Conservation (phyloP, 2,888 invertebrate species). For the Cephus pygmeus region DNA sequence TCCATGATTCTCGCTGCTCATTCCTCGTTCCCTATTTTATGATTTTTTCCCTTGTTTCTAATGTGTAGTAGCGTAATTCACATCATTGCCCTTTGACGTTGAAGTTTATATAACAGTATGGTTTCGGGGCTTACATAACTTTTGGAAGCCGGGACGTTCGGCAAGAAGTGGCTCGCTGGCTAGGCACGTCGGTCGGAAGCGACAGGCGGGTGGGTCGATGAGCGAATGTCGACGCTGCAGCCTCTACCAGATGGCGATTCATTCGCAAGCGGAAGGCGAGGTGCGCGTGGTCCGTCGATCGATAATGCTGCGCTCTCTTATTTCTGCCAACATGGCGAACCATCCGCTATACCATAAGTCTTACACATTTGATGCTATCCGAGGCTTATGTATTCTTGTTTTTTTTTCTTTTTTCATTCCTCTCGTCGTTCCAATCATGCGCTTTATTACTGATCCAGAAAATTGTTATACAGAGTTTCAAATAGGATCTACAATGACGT, state of each 20-base stretch:
- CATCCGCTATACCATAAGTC: slow-evolving; percentile 23
- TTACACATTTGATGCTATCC: neutral
- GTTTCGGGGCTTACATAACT: slow-evolving; percentile 49
- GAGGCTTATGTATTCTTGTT: neutral
- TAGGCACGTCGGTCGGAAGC: slow-evolving; percentile 10
- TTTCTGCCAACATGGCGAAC: slow-evolving; percentile 56
- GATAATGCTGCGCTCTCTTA: slow-evolving; percentile 55
- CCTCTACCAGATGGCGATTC: slow-evolving; percentile 56
- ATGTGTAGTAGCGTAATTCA: neutral
- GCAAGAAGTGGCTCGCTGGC: slow-evolving; percentile 19
- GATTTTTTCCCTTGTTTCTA: slow-evolving; percentile 17
- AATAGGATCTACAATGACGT: neutral
- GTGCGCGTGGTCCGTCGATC: slow-evolving; percentile 43
- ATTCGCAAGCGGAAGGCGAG: slow-evolving; percentile 20
- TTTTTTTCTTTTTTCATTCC: neutral
- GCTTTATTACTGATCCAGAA: neutral
- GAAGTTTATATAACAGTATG: slow-evolving; percentile 44
- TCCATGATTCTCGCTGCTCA: neutral
- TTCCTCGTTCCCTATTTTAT: slow-evolving; percentile 1
- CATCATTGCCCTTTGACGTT: neutral
- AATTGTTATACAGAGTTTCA: neutral
- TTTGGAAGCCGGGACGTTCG: slow-evolving; percentile 22
- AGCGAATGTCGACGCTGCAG: slow-evolving; percentile 30
- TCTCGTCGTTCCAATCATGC: neutral
- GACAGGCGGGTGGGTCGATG: slow-evolving; percentile 53